Percentiles rank a stretch among this genome's conserved stretches.
Evolutionary conservation across 1,140 invertebrate genomes (phyloP).

Genomic region (Hycleus phaleratus): DNA sequence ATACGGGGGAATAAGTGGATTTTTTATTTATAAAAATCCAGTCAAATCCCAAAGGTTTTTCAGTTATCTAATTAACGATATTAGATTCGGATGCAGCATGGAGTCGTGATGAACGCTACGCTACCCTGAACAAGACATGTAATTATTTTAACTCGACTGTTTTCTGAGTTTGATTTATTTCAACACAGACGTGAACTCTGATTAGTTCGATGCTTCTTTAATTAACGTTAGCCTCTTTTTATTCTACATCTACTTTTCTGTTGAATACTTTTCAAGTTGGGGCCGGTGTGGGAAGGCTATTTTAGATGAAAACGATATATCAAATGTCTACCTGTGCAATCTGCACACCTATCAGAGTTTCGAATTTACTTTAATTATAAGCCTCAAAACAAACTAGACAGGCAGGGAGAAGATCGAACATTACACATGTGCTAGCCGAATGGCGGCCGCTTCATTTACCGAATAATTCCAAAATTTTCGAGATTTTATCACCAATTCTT

Average conservation of each 20-base stretch:
- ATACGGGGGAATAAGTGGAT: not conserved
- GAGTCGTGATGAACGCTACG: constrained; percentile 35
- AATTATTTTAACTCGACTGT: constrained; percentile 39
- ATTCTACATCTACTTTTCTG: constrained; percentile 17
- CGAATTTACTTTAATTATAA: constrained; percentile 8
- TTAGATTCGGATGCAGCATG: constrained; percentile 38
- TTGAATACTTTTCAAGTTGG: no score
- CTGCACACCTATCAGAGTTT: constrained; percentile 21
- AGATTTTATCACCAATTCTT: no score
- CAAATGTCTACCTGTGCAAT: constrained; percentile 26
- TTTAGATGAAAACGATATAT: constrained; percentile 29
- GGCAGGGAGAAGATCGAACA: no score
- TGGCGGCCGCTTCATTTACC: no score
- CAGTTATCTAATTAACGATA: constrained; percentile 41
- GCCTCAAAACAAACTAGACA: not conserved
- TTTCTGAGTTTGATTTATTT: constrained; percentile 40
- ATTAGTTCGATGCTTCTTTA: constrained; percentile 41
- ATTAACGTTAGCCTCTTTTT: constrained; percentile 35
- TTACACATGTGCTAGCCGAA: no score
- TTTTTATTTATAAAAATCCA: constrained; percentile 27
- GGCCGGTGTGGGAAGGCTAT: constrained; percentile 24
- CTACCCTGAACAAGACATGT: constrained; percentile 38
- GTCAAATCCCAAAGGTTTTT: constrained; percentile 32
- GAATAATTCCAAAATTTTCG: no score
- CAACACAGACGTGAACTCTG: constrained; percentile 39